These are phyloP conservation scores for Dermatemys mawii DNA, from an alignment of 2,113 vertebrate genomes.

Conservation along the genomic window DNA sequence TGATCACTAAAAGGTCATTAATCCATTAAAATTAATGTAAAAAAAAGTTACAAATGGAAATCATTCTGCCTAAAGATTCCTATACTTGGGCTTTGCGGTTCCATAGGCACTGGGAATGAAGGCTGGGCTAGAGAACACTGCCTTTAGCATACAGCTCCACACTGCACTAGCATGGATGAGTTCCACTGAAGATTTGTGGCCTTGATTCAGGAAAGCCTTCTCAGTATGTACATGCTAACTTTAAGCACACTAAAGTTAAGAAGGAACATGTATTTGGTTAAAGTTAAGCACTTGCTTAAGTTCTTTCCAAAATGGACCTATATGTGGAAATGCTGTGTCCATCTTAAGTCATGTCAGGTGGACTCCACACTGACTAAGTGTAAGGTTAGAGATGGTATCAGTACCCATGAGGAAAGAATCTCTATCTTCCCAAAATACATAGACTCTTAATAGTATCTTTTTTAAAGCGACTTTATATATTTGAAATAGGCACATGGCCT, in stretches of 20 bases:
- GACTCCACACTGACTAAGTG: neutral
- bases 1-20: neutral
- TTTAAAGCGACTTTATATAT: neutral
- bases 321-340: neutral
- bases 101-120: neutral
- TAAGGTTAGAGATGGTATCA: neutral
- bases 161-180: neutral
- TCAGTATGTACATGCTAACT: neutral
- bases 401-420: neutral
- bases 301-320: neutral
- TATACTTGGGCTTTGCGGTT: accelerated
- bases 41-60: neutral
- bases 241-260: neutral
- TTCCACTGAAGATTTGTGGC: neutral
- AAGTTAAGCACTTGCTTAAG: neutral
- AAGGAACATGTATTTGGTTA: accelerated
- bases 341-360: neutral
- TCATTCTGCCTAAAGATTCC: neutral
- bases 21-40: neutral
- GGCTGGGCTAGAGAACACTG: neutral
- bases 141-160: neutral
- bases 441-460: neutral
- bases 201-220: neutral
- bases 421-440: neutral
- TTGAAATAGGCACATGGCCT: neutral